A percentile compares a stretch with the other conserved stretches of the same genome.
Evolutionary conservation across 1,140 invertebrate genomes (phyloP).

Genomic region (Macrotrachela quadricornifera): DNA sequence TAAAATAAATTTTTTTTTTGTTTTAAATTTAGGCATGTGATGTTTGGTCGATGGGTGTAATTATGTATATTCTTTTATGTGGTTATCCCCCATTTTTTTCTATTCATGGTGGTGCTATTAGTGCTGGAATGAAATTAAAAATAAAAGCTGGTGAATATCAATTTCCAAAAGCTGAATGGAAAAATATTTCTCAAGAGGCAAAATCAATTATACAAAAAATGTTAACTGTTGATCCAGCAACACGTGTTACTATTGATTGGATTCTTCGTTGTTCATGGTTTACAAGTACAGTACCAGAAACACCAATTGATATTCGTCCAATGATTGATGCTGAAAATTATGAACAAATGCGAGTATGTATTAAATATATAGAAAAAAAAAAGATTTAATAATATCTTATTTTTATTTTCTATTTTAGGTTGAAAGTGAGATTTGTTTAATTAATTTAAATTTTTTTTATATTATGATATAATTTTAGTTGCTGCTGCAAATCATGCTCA

Average conservation of each 20-base stretch:
- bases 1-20: too few species aligned
- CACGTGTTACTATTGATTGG: slow-evolving; percentile 66
- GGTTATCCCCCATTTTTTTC: slow-evolving; percentile 96
- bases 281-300: too few species aligned
- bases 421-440: too few species aligned
- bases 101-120: slow-evolving; percentile 83
- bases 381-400: too few species aligned
- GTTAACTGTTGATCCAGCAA: slow-evolving; percentile 69
- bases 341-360: too few species aligned
- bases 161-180: slow-evolving; percentile 87
- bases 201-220: slow-evolving; percentile 82
- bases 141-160: slow-evolving; percentile 86
- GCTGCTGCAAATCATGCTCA: slow-evolving; percentile 32
- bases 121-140: slow-evolving; percentile 95
- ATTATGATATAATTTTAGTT: slow-evolving; percentile 18
- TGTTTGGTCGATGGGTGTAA: slow-evolving; percentile 90
- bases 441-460: slow-evolving; percentile 11
- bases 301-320: too few species aligned
- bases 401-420: too few species aligned
- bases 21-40: slow-evolving; percentile 49
- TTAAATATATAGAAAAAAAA: too few species aligned
- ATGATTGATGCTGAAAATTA: too few species aligned
- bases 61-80: slow-evolving; percentile 94
- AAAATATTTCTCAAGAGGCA: slow-evolving; percentile 54
- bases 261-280: slow-evolving; percentile 42